These are phyloP conservation scores for Argynnis bischoffii DNA, from an alignment of 2,888 invertebrate genomes.

Conservation along the genomic window DNA sequence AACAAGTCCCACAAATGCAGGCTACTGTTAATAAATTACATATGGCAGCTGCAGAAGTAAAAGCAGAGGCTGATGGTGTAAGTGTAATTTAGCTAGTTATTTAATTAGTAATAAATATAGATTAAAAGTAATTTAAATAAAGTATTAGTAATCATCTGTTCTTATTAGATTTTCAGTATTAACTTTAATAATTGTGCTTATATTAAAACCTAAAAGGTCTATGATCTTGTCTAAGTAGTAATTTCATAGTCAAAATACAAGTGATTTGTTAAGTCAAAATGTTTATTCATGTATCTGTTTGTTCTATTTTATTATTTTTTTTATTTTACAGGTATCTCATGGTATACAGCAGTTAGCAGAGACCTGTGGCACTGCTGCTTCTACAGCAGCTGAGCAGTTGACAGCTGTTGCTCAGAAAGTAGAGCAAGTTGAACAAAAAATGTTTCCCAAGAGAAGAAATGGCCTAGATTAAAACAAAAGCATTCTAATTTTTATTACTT, in stretches of 20 bases:
- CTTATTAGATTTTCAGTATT: background rate
- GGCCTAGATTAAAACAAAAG: constrained; percentile 61
- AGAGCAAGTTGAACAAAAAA: constrained; percentile 65
- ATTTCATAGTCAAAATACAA: no score
- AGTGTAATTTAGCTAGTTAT: constrained; percentile 15
- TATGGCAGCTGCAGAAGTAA: constrained; percentile 63
- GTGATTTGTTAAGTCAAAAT: background rate
- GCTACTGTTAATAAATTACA: constrained; percentile 66
- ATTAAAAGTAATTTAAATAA: no score
- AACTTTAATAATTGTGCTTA: no score
- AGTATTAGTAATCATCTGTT: no score
- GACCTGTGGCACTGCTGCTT: constrained; percentile 70
- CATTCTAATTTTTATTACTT: constrained; percentile 28
- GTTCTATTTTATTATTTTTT: constrained; percentile 5
- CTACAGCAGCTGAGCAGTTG: constrained; percentile 65
- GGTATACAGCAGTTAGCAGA: constrained; percentile 74
- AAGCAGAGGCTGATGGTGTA: constrained; percentile 67
- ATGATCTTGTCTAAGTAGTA: no score
- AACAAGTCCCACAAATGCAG: constrained; percentile 72
- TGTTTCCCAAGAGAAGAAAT: constrained; percentile 70
- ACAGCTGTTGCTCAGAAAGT: constrained; percentile 69
- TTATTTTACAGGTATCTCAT: constrained; percentile 58
- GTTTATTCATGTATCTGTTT: background rate
- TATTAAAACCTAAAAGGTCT: no score
- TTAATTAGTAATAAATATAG: no score